Conservation (phyloP, 2,888 invertebrate genomes). For the Bruchidius siliquastri region DNA sequence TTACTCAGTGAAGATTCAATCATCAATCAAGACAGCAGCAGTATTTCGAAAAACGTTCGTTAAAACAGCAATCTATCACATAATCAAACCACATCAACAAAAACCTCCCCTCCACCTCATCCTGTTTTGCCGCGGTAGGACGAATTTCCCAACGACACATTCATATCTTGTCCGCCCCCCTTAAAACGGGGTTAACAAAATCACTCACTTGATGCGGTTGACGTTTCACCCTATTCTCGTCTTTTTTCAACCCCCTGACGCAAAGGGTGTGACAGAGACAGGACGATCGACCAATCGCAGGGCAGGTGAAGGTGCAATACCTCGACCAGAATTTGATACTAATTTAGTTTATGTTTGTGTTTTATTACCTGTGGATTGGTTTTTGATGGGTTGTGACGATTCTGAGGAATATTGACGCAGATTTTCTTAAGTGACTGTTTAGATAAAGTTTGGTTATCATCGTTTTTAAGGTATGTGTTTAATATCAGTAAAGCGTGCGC, state of each 20-base stretch:
- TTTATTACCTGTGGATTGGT: conserved; percentile 30
- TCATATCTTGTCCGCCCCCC: not conserved
- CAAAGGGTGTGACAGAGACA: conserved; percentile 16
- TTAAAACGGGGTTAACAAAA: conserved; percentile 29
- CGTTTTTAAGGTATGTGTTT: not conserved
- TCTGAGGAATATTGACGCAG: conserved; percentile 4
- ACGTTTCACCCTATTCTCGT: conserved; percentile 26
- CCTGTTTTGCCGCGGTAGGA: not conserved
- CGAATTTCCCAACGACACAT: not conserved
- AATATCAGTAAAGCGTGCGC: too few relatives aligned
- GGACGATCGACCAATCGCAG: conserved; percentile 37
- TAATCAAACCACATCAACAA: not conserved
- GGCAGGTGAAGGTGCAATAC: conserved; percentile 41
- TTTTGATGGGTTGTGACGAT: not conserved
- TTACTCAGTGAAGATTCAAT: too few relatives aligned
- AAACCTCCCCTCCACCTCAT: not conserved
- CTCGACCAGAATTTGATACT: conserved; percentile 31
- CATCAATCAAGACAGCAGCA: too few relatives aligned
- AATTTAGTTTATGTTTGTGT: conserved; percentile 31
- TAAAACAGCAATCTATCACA: not conserved
- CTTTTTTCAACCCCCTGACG: conserved; percentile 14
- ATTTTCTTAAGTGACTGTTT: not conserved
- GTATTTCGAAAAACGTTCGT: not conserved
- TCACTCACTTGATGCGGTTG: conserved; percentile 28
- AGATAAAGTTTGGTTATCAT: not conserved